Base-by-base conservation (phyloP, 2,797 vertebrate species). In the Allobates femoralis region DNA sequence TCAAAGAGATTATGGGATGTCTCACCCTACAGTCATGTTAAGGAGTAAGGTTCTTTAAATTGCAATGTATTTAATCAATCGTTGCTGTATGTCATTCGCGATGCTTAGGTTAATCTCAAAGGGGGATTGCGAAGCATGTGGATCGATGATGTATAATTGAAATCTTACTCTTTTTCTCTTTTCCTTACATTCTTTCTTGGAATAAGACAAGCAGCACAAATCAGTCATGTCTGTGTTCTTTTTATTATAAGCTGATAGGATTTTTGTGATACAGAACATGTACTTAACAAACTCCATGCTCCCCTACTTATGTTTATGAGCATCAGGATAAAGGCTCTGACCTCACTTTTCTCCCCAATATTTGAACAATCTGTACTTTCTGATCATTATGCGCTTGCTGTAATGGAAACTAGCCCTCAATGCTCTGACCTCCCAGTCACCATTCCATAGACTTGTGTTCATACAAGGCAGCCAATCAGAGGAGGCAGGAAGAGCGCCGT, bases 81-180 rank as follows among this genome's bases (percentile, higher is more conserved):
- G 10, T 30, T 18, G 30, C 28, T 32, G 18, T 67, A 67, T 67
- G 64, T 32, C 30, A 34, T 34, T 18, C 16, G 8, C 32, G 64
- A 67, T 34, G 64, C 64, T 67, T 34, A 67, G 16, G 64, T 34
- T 67, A 67, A 67, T 32, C 64, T 67, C 64, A 32, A 34, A n/a
- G 32, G 64, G 30, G 64, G 64, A 67, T 67, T 67, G 32, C 30
- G 5, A 30, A 67, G 64, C 34, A 34, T 67, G 64, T 19, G 30
- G 64, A 67, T 67, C 64, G 34, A 67, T 67, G 64, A 32, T 67
- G 15, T 67, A 32, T 67, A 34, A 67, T 67, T 67, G 64, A 67
- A 67, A 19, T 67, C 16, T 19, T 67, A 67, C 64, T 67, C 30
- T 67, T 18, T 34, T 67, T 16, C 7, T 4, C 15, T 8, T 67